Base-by-base conservation (phyloP, 2,113 vertebrate genomes). In the Sterna hirundo region DNA sequence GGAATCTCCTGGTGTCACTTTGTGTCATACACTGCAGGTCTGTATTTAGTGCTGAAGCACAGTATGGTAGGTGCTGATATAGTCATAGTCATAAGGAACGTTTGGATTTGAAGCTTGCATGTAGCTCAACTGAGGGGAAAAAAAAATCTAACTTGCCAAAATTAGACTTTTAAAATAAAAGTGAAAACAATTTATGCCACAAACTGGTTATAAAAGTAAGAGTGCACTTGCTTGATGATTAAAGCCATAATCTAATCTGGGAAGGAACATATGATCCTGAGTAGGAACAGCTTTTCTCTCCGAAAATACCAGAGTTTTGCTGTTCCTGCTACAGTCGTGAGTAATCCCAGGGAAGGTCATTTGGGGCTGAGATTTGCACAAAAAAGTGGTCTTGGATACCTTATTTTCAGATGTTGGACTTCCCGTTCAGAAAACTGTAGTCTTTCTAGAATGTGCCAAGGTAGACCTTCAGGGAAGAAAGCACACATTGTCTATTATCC, bases 171-270 rank as follows among this genome's bases (percentile, higher is more conserved):
- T 38, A 1, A 36, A n/a, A 57, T 51, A 72, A 62, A 60, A n/a
- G 30, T 2, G 0, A 8, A 40, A 86, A 30, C 5, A 36, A 76
- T 52, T 83, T 74, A 30, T 86, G n/a, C 19, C 47, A 81, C 21
- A 34, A 79, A 86, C 6, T 64, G 44, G 55, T 86, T 83, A 52
- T 81, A 68, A 68, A 96, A 91, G 36, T 20, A 46, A 46, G 75
- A 69, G 29, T 40, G 42, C 47, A 20, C 64, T 93, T 70, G 58
- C 69, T 72, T 81, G 64, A 7, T 68, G 86, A 77, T 88, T 29
- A 68, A 83, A 95, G 44, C 40, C 69, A 61, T 68, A 29, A 61
- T 94, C 77, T 85, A 87, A 76, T 82, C 74, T 88, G 83, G 77
- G 93, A 91, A 65, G n/a, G 83, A 83, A 34, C 94, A 82, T 20